Evolutionary conservation across 2,888 invertebrate species (phyloP), one percentile per base, ranked within the genome.

Genomic region (Cylloceria caligata): DNA sequence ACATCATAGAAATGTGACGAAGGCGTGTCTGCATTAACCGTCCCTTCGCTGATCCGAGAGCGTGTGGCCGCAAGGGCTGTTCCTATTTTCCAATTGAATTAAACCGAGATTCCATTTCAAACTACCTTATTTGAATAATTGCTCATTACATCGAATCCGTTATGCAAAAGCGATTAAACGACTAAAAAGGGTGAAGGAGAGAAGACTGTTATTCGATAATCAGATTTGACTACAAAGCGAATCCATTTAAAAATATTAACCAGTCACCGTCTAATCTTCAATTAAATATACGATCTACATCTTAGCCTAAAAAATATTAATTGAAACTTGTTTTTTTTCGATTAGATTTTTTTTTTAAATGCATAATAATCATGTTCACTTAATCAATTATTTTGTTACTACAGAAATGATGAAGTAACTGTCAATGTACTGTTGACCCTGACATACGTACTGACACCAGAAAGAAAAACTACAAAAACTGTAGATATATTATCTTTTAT

Each of bases 111-210:
- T 69, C 60, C 57, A 65, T 34, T 30, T 45, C 60, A 57, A 71
- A 34, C 24, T 55, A 19, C 52, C 76, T 81, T 71, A 81, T 81
- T 81, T 81, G 57, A 81, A 81, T 81, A 81, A 81, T 81, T 81
- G 80, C 80, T 69, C 64, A 67, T 81, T 72, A 49, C 65, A 34
- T 49, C 49, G 71, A 72, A 68, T 67, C 55, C 19, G 55, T 57
- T 81, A 81, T 81, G 80, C 76, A 81, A 81, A 81, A 71, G 45
- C 64, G 80, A 81, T 81, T 75, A 81, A 81, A 76, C 47, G 30
- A 34, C 36, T 11, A 34, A 49, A 52, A 68, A 52, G 34, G 67
- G 47, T 30, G 52, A 49, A 47, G 19, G 52, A 16, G 4, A 16
- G 16, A 13, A 21, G 60, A 36, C 55, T 34, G 36, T 60, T 60